phyloP scores from a whole-genome alignment of 2,113 vertebrate genomes.

The Pteronura brasiliensis region DNA sequence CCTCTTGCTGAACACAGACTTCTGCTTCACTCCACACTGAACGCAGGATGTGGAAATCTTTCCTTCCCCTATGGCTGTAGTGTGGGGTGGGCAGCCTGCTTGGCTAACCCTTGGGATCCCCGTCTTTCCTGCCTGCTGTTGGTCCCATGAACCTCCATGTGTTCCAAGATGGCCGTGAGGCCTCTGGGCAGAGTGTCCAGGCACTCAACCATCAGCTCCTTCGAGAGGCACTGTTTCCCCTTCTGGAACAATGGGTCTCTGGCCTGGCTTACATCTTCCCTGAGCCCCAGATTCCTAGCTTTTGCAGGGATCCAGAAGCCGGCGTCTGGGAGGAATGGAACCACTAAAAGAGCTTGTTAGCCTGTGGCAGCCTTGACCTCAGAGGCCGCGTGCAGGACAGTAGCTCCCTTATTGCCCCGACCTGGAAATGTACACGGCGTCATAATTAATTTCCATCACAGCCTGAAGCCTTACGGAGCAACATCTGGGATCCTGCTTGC shows the following conservation, averaged over 20 bases:
- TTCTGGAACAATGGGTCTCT: neutral
- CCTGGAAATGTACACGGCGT: neutral
- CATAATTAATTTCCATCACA: neutral
- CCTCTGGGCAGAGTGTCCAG: neutral
- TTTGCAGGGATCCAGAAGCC: neutral
- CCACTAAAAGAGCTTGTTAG: neutral
- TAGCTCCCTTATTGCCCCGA: neutral
- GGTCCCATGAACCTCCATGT: neutral
- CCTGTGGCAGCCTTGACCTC: neutral
- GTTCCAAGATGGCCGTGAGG: accelerated
- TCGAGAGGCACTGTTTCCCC: accelerated
- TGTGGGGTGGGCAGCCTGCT: accelerated
- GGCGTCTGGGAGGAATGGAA: neutral
- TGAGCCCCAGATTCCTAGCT: neutral
- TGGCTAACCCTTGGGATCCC: neutral
- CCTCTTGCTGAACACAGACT: neutral
- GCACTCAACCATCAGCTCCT: neutral
- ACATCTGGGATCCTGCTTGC: conserved; percentile 6
- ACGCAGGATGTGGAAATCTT: neutral
- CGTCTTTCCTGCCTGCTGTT: neutral
- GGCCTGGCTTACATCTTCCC: neutral
- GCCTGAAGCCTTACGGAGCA: neutral
- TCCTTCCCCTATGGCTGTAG: neutral
- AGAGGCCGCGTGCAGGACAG: neutral
- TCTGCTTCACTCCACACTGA: neutral